Base-by-base conservation (phyloP, 2,888 invertebrate genomes). In the Willowsia nigromaculata region DNA sequence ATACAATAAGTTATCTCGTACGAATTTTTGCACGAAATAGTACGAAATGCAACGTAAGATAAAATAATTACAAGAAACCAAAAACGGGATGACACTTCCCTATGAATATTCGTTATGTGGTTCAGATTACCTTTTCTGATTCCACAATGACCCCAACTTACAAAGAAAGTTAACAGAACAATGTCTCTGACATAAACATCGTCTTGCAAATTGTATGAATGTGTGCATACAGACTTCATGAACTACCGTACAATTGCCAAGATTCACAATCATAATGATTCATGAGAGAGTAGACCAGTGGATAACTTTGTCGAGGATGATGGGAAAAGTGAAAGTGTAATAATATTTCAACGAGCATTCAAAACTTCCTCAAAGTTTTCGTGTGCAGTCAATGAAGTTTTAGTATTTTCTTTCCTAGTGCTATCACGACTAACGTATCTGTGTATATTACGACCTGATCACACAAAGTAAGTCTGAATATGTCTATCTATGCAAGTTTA, bases 301-400 rank as follows among this genome's bases (percentile, higher is more conserved):
- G 30, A 43, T 6, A 78, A 33, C 18, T 78, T 78, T 53, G 11
- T 15, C 0, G 81, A 37, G 15, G 47, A 81, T 56, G 81, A 81
- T 62, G 43, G 18, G 3, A 30, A 22, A 68, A 82, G 25, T 47
- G 43, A 53, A 59, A 56, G 30, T 50, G 82, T 50, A 68, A 82
- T 82, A 65, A 82, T 50, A 65, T 82, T 82, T 82, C 82, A 82
- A 65, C 68, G 82, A 82, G 33, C 65, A 50, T 9, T 27, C 50
- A 25, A 65, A 82, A 65, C 27, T 65, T 65, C 27, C 25, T 33
- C 33, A 37, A 71, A 76, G n/a, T 71, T 40, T 47, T 59, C 33
- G 62, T 59, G 59, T 40, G 47, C 62, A 81, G 59, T 59, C 80
- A 53, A 80, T 56, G 56, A 82, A 82, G 65, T 65, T 82, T 65